These are phyloP conservation scores for Pyralis farinalis DNA, from an alignment of 2,888 invertebrate species.

Conservation along the genomic window DNA sequence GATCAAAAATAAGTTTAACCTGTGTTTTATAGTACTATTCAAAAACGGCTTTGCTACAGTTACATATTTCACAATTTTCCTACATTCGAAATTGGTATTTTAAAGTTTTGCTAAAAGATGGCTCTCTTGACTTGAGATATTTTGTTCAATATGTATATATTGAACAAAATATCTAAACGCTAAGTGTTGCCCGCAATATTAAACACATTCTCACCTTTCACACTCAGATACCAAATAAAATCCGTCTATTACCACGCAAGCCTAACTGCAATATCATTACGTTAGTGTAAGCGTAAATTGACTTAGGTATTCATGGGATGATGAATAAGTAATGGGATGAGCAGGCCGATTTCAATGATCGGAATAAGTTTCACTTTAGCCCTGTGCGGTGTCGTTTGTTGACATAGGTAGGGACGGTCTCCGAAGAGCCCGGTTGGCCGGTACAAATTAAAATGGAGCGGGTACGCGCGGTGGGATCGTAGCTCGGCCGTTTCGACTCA, in stretches of 20 bases:
- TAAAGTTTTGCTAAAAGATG: no score
- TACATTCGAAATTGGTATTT: no score
- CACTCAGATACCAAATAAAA: no score
- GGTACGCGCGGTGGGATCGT: slow-evolving; percentile 14
- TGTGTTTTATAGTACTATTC: no score
- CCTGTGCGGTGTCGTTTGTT: not conserved
- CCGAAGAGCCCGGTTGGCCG: not conserved
- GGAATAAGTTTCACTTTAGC: slow-evolving; percentile 38
- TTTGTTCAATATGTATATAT: no score
- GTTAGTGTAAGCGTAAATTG: slow-evolving; percentile 52
- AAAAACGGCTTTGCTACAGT: no score
- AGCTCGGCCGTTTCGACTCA: not conserved
- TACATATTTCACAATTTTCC: no score
- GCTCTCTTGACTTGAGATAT: no score
- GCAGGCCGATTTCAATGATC: slow-evolving; percentile 60
- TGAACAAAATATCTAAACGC: no score
- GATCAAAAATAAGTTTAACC: no score
- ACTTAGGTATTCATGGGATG: slow-evolving; percentile 68
- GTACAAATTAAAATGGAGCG: slow-evolving; percentile 12
- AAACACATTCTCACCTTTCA: no score
- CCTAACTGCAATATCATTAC: slow-evolving; percentile 53
- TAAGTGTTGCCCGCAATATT: no score
- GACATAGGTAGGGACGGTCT: not conserved
- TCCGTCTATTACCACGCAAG: not conserved
- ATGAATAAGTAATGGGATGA: slow-evolving; percentile 68